phyloP scores from a whole-genome alignment of 2,888 invertebrate species.

The Prosapia bicincta region DNA sequence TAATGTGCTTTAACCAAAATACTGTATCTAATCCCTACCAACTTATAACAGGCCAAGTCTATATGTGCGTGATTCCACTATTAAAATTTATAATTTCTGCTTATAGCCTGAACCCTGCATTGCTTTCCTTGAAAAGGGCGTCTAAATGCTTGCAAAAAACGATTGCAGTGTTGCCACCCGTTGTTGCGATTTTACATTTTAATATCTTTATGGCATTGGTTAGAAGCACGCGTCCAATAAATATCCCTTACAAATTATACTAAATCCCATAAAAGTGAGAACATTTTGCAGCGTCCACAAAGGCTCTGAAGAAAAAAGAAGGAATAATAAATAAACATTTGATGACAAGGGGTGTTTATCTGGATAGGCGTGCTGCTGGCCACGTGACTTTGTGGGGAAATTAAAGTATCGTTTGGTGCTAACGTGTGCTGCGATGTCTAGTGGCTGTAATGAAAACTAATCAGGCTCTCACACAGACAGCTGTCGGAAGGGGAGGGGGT shows the following conservation, averaged over 20 bases:
- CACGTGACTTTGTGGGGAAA: not conserved
- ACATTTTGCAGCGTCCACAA: not conserved
- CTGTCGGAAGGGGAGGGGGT: not conserved
- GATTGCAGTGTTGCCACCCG: no score
- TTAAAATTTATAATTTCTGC: no score
- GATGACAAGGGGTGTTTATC: not conserved
- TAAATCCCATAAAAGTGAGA: slow-evolving; percentile 24
- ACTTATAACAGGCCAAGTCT: no score
- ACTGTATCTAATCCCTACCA: no score
- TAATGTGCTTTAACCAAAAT: no score
- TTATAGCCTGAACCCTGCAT: no score
- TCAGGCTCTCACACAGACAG: not conserved
- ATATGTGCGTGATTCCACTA: no score
- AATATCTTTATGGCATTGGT: not conserved
- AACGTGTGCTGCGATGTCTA: not conserved
- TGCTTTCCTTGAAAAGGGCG: no score
- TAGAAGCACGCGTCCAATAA: not conserved
- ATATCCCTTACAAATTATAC: slow-evolving; percentile 13
- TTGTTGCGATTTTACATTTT: not conserved
- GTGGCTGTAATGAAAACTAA: not conserved
- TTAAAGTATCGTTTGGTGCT: not conserved
- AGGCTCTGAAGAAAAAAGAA: not conserved
- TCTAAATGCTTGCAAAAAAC: no score
- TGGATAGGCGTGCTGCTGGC: not conserved
- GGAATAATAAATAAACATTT: not conserved